Percentiles rank a stretch among this genome's conserved stretches.
Evolutionary conservation across 2,113 vertebrate genomes (phyloP).

Genomic region (Siniperca knerii): DNA sequence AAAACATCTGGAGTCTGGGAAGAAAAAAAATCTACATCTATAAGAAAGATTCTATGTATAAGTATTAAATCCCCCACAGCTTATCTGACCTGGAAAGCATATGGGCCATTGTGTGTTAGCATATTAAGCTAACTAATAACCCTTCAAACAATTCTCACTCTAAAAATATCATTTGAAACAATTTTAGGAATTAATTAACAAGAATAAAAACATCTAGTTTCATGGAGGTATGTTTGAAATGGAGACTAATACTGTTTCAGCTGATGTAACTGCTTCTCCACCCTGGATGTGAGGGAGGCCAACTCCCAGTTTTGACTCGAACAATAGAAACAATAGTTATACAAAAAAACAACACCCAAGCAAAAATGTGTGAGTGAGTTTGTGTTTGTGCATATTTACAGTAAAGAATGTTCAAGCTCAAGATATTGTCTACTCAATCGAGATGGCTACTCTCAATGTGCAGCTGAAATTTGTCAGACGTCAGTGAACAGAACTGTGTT

Average conservation of each 20-base stretch:
- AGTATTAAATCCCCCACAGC: background rate
- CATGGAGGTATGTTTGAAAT: conserved; percentile 9
- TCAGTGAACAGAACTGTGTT: conserved; percentile 2
- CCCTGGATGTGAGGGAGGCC: conserved; percentile 57
- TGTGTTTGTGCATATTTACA: conserved; percentile 38
- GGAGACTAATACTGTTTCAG: conserved; percentile 22
- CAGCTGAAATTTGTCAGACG: conserved; percentile 26
- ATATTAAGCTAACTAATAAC: background rate
- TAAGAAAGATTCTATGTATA: background rate
- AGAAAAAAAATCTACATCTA: conserved; percentile 22
- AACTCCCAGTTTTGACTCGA: conserved; percentile 61
- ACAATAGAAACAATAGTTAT: conserved; percentile 60
- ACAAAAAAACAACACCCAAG: conserved; percentile 56
- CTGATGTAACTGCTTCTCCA: conserved; percentile 71
- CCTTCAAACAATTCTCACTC: background rate
- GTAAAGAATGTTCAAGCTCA: conserved; percentile 23
- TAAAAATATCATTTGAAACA: conserved; percentile 13
- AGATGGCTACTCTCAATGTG: conserved; percentile 1
- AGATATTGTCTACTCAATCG: background rate
- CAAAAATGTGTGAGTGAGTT: conserved; percentile 30
- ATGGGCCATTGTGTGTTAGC: background rate
- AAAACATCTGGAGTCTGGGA: conserved; percentile 61
- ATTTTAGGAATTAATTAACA: background rate
- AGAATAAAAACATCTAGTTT: background rate
- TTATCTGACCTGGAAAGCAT: conserved; percentile 12